Evolutionary conservation across 2,888 invertebrate genomes (phyloP).

Genomic region (Physocephala rufipes): DNA sequence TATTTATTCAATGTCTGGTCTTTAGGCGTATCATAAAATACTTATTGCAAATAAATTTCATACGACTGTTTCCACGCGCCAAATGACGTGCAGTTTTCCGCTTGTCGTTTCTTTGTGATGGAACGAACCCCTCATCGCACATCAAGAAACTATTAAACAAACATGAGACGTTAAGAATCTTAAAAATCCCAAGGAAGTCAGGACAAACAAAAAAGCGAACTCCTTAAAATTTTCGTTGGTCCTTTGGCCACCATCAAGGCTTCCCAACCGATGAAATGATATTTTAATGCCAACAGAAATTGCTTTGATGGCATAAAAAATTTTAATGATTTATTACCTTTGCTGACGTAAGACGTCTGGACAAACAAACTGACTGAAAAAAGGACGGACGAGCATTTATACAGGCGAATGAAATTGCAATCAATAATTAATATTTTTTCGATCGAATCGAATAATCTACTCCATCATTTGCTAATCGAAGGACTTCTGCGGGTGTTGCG

Average conservation of each 20-base stretch:
- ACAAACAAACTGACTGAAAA: no score
- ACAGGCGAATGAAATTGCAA: neutral
- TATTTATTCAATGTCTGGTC: no score
- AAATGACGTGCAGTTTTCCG: no score
- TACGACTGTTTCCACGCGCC: neutral
- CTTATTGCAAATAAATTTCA: neutral
- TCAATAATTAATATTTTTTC: conserved; percentile 1
- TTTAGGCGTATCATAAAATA: no score
- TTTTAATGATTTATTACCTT: conserved; percentile 25
- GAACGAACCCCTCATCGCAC: neutral
- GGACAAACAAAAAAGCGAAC: conserved; percentile 5
- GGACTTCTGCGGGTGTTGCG: conserved; percentile 49
- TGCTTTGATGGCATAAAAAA: neutral
- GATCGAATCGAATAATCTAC: conserved; percentile 36
- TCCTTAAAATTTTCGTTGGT: neutral
- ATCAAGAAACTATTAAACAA: conserved; percentile 18
- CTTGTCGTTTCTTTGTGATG: no score
- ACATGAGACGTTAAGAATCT: neutral
- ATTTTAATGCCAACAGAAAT: neutral
- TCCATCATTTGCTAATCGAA: conserved; percentile 44
- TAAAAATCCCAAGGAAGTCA: neutral
- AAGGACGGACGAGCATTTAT: no score
- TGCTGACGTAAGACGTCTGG: neutral
- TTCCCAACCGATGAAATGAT: neutral
- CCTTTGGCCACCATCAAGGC: neutral